Conservation (phyloP, 2,888 invertebrate species). For the Erynnis tages region DNA sequence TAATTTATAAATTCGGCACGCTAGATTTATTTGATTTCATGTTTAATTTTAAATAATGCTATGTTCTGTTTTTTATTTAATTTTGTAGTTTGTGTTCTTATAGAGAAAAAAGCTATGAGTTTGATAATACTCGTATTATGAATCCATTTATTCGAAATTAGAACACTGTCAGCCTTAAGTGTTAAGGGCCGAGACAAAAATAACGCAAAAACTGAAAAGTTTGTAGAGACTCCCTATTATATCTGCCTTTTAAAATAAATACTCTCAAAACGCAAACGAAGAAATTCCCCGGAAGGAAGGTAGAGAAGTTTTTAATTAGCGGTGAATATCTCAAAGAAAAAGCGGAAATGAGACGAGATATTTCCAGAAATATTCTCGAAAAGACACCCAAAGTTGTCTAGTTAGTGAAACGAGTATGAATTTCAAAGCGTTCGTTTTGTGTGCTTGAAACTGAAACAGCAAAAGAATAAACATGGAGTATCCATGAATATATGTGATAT, state of each 20-base stretch:
- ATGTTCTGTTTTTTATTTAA: too few species aligned
- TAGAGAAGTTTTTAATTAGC: constrained; percentile 19
- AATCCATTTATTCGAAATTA: too few species aligned
- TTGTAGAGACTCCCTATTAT: too few species aligned
- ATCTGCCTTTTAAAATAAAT: too few species aligned
- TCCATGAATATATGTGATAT: background rate
- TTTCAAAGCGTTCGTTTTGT: background rate
- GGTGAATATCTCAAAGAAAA: constrained; percentile 8
- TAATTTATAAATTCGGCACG: constrained; percentile 2
- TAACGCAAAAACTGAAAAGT: too few species aligned
- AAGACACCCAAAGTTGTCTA: constrained; percentile 16
- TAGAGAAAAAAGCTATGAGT: too few species aligned
- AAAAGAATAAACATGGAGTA: background rate
- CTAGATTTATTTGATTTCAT: too few species aligned
- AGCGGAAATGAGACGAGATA: constrained; percentile 15
- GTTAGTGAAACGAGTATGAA: constrained; percentile 1
- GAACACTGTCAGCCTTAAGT: too few species aligned
- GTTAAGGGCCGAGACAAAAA: too few species aligned
- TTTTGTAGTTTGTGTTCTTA: too few species aligned
- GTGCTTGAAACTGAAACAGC: background rate
- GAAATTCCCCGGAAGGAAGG: background rate
- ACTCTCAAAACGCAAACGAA: background rate
- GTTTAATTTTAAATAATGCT: too few species aligned
- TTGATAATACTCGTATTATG: too few species aligned
- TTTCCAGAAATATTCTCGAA: constrained; percentile 10